Conservation (phyloP, 2,113 vertebrate species). For the Eulemur macaco region DNA sequence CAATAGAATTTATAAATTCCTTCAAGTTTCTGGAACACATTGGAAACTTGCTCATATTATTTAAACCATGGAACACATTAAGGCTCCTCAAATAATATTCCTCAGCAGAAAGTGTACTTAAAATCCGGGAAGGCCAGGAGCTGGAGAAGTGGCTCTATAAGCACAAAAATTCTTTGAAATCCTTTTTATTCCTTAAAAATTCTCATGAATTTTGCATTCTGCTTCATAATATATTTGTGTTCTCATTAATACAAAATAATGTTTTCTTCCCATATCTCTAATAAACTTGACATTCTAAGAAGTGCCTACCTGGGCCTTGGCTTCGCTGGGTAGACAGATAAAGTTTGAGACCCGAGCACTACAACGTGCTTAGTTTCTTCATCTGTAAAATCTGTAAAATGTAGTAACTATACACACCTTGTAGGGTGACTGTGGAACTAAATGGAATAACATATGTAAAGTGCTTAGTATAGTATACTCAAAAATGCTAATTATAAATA, state of each 20-base stretch:
- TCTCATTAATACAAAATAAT: background rate
- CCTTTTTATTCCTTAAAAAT: background rate
- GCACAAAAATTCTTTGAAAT: conserved; percentile 5
- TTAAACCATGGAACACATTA: background rate
- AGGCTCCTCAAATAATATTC: background rate
- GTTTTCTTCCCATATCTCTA: background rate
- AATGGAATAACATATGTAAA: background rate
- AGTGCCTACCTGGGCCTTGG: background rate
- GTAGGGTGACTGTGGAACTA: background rate
- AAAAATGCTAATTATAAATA: background rate
- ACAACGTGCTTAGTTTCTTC: background rate
- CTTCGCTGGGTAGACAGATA: background rate
- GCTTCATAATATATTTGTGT: background rate
- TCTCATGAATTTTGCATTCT: conserved; percentile 14
- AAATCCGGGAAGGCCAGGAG: background rate
- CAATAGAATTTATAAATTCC: conserved; percentile 1
- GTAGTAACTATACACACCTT: background rate
- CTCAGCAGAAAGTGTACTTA: background rate
- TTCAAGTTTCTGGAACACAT: background rate
- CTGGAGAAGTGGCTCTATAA: background rate
- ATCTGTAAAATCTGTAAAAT: background rate
- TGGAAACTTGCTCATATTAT: background rate
- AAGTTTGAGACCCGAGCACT: background rate
- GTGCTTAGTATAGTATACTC: background rate
- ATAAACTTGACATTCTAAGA: background rate